A percentile compares a stretch with the other conserved stretches of the same genome.
Evolutionary conservation across 1,140 invertebrate genomes (phyloP).

Genomic region (Agrypnia vestita): DNA sequence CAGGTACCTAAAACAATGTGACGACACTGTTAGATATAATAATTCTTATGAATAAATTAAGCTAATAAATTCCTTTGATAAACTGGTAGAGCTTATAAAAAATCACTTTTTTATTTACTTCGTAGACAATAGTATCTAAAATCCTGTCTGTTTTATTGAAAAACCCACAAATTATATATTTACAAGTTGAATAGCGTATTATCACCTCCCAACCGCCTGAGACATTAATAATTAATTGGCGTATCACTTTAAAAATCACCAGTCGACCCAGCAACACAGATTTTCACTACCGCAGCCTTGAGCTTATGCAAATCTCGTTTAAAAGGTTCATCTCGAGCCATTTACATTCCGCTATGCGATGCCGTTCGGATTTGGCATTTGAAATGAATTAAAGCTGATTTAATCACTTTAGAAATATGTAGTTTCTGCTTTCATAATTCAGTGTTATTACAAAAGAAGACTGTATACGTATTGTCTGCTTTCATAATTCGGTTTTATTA

Average conservation of each 20-base stretch:
- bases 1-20: too few species aligned
- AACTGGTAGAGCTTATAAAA: too few species aligned
- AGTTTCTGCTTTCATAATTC: slow-evolving; percentile 14
- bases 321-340: slow-evolving; percentile 30
- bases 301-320: slow-evolving; percentile 4
- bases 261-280: slow-evolving; percentile 28
- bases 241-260: too few species aligned
- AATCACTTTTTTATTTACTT: too few species aligned
- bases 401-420: background rate
- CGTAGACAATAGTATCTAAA: too few species aligned
- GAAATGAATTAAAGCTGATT: slow-evolving; percentile 16
- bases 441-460: background rate
- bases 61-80: too few species aligned
- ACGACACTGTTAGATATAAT: too few species aligned
- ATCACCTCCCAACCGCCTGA: background rate
- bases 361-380: slow-evolving; percentile 4
- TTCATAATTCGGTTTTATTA: slow-evolving; percentile 7
- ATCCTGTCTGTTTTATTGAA: too few species aligned
- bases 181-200: slow-evolving; percentile 3
- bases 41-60: too few species aligned
- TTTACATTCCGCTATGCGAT: slow-evolving; percentile 13
- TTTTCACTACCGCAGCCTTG: slow-evolving; percentile 32
- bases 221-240: too few species aligned
- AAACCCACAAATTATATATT: too few species aligned
- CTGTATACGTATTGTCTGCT: background rate